Evolutionary conservation across 2,888 invertebrate species (phyloP), one percentile per base, ranked within the genome.

Genomic region (Amphipoea oculea): DNA sequence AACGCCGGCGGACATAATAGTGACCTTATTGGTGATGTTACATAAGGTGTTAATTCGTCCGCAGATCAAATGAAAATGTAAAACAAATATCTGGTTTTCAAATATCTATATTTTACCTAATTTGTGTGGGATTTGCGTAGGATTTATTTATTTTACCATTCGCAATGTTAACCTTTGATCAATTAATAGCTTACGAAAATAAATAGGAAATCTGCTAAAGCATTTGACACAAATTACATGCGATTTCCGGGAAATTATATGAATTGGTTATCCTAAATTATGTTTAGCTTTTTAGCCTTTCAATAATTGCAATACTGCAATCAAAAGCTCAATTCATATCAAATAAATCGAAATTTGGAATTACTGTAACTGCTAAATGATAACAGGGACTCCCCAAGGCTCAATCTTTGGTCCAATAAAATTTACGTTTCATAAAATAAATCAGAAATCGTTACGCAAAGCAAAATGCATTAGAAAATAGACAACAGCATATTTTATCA

Each of bases 401-500:
- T 48, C 45, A 20, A 45, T 68, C 0, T 36, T 57, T 6, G 48
- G 36, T n/a, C 57, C 42, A 42, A 81, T 76, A 70, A 48, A 40
- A 66, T 66, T 76, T n/a, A 23, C 11, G 76, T 73, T 71, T n/a
- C 12, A 60, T 72, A 54, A 66, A 62, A 14, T 62, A 36, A 54
- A 77, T 75, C 73, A 65, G 23, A 40, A 69, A 74, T 74, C 45
- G 17, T 57, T 66, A 76, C 17, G 17, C 12, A 57, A 57, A 73
- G 57, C 23, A 73, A 78, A 40, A 76, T 66, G 36, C 65, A 76
- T 79, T 40, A 72, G 40, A 9, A 11, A 54, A 40, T 57, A 82
- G 76, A 82, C 77, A 82, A 63, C 65, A 73, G 65, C 71, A 82
- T 84, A 83, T 76, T 83, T 81, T 79, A 78, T 42, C 45, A 40